These are phyloP conservation scores for Xestia xanthographa DNA, from an alignment of 2,888 invertebrate genomes.

Conservation along the genomic window DNA sequence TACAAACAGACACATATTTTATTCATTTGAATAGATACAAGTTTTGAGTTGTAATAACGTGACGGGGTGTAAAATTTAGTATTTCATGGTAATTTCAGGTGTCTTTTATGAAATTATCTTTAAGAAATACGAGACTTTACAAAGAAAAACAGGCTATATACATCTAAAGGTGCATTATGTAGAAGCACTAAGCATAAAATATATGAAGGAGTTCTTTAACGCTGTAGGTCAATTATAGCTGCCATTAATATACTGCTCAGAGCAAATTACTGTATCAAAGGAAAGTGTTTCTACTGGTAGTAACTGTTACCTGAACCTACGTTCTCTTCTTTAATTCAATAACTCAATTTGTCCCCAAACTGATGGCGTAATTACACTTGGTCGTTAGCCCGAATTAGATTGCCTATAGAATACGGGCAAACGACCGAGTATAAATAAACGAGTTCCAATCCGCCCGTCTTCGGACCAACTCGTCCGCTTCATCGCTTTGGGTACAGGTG, in stretches of 20 bases:
- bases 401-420: neutral
- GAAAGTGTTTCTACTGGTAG: neutral
- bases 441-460: neutral
- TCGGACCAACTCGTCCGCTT: neutral
- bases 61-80: neutral
- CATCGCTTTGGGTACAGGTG: neutral
- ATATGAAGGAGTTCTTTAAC: neutral
- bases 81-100: neutral
- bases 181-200: neutral
- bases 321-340: neutral
- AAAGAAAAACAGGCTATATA: neutral
- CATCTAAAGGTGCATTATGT: neutral
- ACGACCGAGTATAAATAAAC: constrained; percentile 1
- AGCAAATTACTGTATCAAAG: no score
- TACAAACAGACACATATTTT: no score
- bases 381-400: neutral
- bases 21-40: neutral
- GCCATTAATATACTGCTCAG: no score
- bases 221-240: neutral
- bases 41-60: neutral
- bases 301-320: neutral
- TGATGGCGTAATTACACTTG: neutral
- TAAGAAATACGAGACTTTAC: neutral
- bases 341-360: neutral
- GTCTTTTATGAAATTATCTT: neutral